These are phyloP conservation scores for Phytoseiulus persimilis DNA, from an alignment of 2,888 invertebrate species.

Conservation along the genomic window DNA sequence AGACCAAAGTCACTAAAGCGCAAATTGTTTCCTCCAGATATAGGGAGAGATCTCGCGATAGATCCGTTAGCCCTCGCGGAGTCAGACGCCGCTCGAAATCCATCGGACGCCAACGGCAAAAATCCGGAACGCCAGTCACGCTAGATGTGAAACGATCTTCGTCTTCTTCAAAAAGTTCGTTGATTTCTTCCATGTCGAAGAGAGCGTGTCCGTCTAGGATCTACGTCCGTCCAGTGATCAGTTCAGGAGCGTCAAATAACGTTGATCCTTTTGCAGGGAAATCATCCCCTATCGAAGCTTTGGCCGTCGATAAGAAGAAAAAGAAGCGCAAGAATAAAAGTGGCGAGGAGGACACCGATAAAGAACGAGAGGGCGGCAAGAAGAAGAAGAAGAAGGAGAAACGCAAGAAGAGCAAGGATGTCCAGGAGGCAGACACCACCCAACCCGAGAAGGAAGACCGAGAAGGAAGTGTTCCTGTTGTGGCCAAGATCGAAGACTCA, in stretches of 20 bases:
- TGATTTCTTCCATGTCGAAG: background rate
- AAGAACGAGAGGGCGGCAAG: background rate
- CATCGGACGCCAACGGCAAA: background rate
- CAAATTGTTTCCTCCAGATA: background rate
- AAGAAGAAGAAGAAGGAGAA: conserved; percentile 35
- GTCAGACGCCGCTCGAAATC: conserved; percentile 6
- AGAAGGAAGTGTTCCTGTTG: conserved; percentile 35
- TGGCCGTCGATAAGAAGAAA: conserved; percentile 9
- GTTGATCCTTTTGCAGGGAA: background rate
- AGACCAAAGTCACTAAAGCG: too few species aligned
- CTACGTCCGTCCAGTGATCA: too few species aligned
- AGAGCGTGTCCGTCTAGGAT: too few species aligned
- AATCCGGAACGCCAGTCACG: background rate
- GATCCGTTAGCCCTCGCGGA: conserved; percentile 23
- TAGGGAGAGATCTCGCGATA: background rate
- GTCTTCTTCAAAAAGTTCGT: background rate
- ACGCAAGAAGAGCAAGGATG: conserved; percentile 40
- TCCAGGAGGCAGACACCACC: conserved; percentile 40
- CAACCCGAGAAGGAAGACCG: conserved; percentile 39
- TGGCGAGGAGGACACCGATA: background rate
- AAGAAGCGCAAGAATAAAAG: conserved; percentile 1
- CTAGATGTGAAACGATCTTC: background rate
- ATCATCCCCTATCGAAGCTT: background rate
- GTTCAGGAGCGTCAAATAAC: too few species aligned
- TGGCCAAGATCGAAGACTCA: conserved; percentile 34